phyloP scores from a whole-genome alignment of 2,113 vertebrate species.

The Dromiciops gliroides region DNA sequence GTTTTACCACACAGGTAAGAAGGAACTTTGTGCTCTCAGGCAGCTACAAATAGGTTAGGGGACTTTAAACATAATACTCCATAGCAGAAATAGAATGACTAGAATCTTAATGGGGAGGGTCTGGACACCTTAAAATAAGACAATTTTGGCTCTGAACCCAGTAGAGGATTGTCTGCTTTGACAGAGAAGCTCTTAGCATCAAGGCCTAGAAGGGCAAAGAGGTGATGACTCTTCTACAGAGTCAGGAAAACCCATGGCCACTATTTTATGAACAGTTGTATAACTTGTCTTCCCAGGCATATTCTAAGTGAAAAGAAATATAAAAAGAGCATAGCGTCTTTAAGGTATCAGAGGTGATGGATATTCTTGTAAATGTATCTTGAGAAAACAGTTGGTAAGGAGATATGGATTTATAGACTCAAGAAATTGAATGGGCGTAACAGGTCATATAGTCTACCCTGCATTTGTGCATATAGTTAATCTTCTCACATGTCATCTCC shows the following conservation, averaged over 20 bases:
- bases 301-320: neutral
- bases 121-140: neutral
- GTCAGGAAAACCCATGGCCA: neutral
- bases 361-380: neutral
- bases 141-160: neutral
- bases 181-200: neutral
- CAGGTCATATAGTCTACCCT: neutral
- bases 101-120: neutral
- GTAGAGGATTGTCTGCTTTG: slow-evolving; percentile 20
- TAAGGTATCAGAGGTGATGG: neutral
- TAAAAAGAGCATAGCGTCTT: neutral
- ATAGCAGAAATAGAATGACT: slow-evolving; percentile 27
- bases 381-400: neutral
- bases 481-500: neutral
- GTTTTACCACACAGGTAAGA: slow-evolving; percentile 94
- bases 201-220: neutral
- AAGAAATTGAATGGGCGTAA: neutral
- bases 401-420: neutral
- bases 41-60: slow-evolving; percentile 72
- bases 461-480: neutral
- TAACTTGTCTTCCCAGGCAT: neutral
- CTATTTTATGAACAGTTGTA: neutral
- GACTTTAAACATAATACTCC: slow-evolving; percentile 52
- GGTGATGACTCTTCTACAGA: neutral
- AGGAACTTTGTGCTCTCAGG: slow-evolving; percentile 78